Evolutionary conservation across 2,113 vertebrate species (phyloP).

Genomic region (Rallus limicola): DNA sequence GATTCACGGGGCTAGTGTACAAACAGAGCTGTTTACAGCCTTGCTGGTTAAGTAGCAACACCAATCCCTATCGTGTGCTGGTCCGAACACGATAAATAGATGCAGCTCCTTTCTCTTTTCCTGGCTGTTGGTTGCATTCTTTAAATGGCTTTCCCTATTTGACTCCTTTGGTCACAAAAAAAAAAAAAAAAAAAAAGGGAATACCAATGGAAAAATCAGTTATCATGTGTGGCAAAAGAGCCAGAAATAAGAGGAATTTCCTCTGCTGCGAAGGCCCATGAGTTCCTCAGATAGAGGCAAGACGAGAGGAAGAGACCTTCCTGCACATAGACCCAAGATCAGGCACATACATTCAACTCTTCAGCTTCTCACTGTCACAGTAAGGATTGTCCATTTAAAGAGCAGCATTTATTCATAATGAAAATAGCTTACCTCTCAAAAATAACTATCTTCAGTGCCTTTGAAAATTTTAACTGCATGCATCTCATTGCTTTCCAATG

Average conservation of each 20-base stretch:
- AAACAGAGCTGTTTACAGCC: slow-evolving; percentile 9
- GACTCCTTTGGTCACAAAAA: not conserved
- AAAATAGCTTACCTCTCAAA: slow-evolving; percentile 5
- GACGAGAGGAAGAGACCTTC: not conserved
- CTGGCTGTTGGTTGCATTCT: not conserved
- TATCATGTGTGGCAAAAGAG: not conserved
- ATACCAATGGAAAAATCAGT: not conserved
- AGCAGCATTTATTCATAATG: not conserved
- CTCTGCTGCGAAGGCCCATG: not conserved
- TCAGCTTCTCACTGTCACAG: not conserved
- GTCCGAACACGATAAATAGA: not conserved
- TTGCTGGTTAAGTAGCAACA: not conserved
- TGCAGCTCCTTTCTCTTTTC: not conserved
- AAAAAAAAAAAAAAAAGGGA: not conserved
- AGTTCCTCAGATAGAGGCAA: not conserved
- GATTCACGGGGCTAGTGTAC: not conserved
- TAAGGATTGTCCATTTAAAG: not conserved
- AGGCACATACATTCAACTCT: not conserved
- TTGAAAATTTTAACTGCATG: slow-evolving; percentile 10
- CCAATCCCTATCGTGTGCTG: not conserved
- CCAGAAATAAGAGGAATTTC: not conserved
- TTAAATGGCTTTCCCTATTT: not conserved
- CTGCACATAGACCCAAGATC: not conserved
- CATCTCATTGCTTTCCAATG: not conserved
- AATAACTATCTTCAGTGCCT: not conserved